A percentile compares a stretch with the other conserved stretches of the same genome.
phyloP scores from a whole-genome alignment of 2,888 invertebrate species.

The Orthosia cruda region DNA sequence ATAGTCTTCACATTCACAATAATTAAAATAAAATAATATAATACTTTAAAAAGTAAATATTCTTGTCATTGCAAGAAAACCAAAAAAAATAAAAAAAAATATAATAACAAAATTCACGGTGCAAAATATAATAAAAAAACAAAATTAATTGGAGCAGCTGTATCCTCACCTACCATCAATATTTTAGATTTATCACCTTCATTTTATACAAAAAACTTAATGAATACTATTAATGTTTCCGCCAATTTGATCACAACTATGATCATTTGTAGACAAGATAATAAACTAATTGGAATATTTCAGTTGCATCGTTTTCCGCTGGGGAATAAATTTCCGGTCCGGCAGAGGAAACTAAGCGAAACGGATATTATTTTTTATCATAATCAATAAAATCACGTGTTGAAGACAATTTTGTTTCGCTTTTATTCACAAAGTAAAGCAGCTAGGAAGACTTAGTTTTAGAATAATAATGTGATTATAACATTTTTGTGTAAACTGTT shows the following conservation, averaged over 20 bases:
- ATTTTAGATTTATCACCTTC: not conserved
- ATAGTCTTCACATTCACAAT: no score
- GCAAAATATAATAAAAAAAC: no score
- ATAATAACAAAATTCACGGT: no score
- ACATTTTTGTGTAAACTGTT: not conserved
- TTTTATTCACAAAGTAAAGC: not conserved
- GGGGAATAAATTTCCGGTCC: slow-evolving; percentile 30
- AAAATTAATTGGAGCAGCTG: no score
- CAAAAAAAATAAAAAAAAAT: no score
- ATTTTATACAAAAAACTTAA: not conserved
- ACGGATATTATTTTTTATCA: slow-evolving; percentile 7
- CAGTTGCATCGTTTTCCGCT: slow-evolving; percentile 29
- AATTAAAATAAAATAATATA: no score
- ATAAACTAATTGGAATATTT: slow-evolving; percentile 30
- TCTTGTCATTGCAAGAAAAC: no score
- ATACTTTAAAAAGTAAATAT: no score
- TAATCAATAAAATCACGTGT: not conserved
- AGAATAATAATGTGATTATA: not conserved
- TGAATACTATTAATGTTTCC: slow-evolving; percentile 9
- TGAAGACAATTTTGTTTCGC: not conserved
- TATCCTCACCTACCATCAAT: no score
- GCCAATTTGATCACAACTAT: slow-evolving; percentile 2
- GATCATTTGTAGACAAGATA: slow-evolving; percentile 24
- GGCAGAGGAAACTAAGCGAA: slow-evolving; percentile 28
- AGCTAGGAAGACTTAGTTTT: not conserved